Conservation (phyloP, 2,888 invertebrate species). For the Acronicta psi region DNA sequence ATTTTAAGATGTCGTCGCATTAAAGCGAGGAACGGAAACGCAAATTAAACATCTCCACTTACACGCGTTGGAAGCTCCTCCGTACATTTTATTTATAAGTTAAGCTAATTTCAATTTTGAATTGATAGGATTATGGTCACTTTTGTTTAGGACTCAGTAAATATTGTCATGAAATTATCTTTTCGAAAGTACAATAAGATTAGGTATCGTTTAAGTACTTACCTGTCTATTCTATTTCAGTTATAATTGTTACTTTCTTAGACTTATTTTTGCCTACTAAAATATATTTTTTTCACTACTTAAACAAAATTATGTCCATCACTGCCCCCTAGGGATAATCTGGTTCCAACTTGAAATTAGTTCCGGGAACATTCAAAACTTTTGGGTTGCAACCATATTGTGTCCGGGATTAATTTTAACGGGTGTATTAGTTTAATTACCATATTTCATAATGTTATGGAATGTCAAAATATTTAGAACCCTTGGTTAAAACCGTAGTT, state of each 20-base stretch:
- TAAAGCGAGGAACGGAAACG: conserved; percentile 43
- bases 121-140: no score
- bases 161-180: no score
- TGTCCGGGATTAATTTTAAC: conserved; percentile 67
- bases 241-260: no score
- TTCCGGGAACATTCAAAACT: conserved; percentile 72
- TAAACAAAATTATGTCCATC: conserved; percentile 44
- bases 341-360: conserved; percentile 71
- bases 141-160: no score
- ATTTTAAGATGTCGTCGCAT: conserved; percentile 46
- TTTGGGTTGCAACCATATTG: conserved; percentile 72
- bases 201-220: no score
- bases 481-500: conserved; percentile 4
- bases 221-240: no score
- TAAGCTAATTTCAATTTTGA: no score
- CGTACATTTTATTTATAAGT: no score
- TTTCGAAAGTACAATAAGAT: no score
- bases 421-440: conserved; percentile 51
- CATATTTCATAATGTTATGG: conserved; percentile 25
- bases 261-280: background rate
- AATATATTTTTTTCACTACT: background rate
- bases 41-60: conserved; percentile 51
- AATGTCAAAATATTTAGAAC: conserved; percentile 32
- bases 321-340: conserved; percentile 66
- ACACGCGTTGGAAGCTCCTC: conserved; percentile 37